Evolutionary conservation across 2,888 invertebrate genomes (phyloP), one percentile per base, ranked within the genome.

Genomic region (Lamproptera curius): DNA sequence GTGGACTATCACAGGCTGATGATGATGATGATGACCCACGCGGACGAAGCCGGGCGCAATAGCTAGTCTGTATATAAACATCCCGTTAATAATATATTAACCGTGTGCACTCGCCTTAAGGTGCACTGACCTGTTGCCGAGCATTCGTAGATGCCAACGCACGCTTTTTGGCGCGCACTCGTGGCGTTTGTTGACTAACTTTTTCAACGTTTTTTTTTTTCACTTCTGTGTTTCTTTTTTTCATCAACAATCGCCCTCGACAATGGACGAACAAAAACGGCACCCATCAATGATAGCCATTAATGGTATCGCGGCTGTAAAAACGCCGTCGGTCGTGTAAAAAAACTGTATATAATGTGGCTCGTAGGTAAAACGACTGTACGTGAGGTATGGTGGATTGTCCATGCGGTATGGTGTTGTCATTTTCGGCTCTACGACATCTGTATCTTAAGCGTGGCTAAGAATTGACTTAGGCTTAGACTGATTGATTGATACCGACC

Each of bases 271-370:
- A 63, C 53, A 68, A 73, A 73, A 69, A 61, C 56, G 65, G 59
- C 61, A 61, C 62, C 62, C 69, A 70, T 69, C 71, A 73, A 71
- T 75, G 73, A 73, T 76, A 76, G 65, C 61, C 63, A 67, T 68
- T 75, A 73, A 74, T 75, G 67, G 70, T 56, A 68, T 68, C 66
- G 63, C 60, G 65, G 62, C 46, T 17, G 50, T 51, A 56, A 55
- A 56, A 58, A 54, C 35, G n/a, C 11, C 17, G 15, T 4, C 10
- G 15, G 35, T 42, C n/a, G n/a, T n/a, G n/a, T n/a, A n/a, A 45
- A 49, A 28, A 52, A 54, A 66, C 65, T 67, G n/a, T n/a, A n/a
- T n/a, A 67, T 55, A 62, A 69, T 64, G 55, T 65, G 60, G 66
- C 71, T 65, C 65, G 61, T 48, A 65, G 59, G n/a, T 57, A 58